Conservation (phyloP, 53 echinoderm and acorn worm species). For the Arbacia lixula region DNA sequence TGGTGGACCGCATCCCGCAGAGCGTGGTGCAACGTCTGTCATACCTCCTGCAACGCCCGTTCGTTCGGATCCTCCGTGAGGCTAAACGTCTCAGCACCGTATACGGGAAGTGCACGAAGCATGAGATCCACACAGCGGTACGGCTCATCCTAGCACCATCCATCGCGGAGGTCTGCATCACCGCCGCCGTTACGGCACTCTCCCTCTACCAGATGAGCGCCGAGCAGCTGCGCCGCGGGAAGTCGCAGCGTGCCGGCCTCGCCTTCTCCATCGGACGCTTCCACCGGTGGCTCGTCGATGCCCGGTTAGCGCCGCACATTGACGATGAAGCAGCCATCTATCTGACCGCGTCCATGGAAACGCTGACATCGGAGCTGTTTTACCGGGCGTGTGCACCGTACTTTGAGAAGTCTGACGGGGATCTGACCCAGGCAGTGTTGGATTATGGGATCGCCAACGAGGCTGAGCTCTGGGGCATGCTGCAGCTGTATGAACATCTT, state of each 20-base stretch:
- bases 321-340: slow-evolving; percentile 90
- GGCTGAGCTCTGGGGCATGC: slow-evolving; percentile 87
- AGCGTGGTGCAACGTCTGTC: slow-evolving; percentile 81
- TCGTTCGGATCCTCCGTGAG: slow-evolving; percentile 88
- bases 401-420: slow-evolving; percentile 67
- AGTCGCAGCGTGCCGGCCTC: slow-evolving; percentile 79
- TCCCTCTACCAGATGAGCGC: slow-evolving; percentile 93
- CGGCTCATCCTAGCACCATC: slow-evolving; percentile 82
- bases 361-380: slow-evolving; percentile 69
- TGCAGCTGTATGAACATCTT: slow-evolving; percentile 91
- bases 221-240: slow-evolving; percentile 72
- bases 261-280: slow-evolving; percentile 90
- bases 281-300: slow-evolving; percentile 87
- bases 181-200: slow-evolving; percentile 73
- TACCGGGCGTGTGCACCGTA: slow-evolving; percentile 72
- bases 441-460: slow-evolving; percentile 91
- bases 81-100: slow-evolving; percentile 77
- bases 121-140: slow-evolving; percentile 90
- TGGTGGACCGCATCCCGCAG: slow-evolving; percentile 73
- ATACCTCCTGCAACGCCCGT: slow-evolving; percentile 88
- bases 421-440: slow-evolving; percentile 78
- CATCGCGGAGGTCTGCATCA: slow-evolving; percentile 80
- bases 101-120: slow-evolving; percentile 91
- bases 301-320: slow-evolving; percentile 68
- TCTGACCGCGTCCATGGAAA: slow-evolving; percentile 87